Conservation (phyloP, 2,113 vertebrate species). For the Calyptommatus sinebrachiatus region DNA sequence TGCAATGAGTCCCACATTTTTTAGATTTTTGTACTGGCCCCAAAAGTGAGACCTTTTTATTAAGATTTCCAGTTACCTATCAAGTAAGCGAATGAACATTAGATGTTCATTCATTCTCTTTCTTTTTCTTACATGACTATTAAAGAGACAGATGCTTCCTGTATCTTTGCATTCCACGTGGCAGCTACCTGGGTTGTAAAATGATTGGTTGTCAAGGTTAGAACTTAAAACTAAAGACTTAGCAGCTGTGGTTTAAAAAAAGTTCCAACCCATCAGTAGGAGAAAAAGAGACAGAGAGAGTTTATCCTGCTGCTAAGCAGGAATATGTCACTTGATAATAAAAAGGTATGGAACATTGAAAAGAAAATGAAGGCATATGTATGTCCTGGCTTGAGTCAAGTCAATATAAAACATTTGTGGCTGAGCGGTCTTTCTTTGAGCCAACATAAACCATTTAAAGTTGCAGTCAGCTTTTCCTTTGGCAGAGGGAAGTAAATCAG, state of each 20-base stretch:
- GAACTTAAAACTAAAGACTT: constrained; percentile 35
- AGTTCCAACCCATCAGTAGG: constrained; percentile 28
- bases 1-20: neutral
- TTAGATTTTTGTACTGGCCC: neutral
- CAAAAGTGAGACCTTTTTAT: constrained; percentile 8
- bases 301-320: constrained; percentile 19
- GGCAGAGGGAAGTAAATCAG: constrained; percentile 43
- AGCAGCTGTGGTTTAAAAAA: constrained; percentile 36
- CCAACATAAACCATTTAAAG: constrained; percentile 58
- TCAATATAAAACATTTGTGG: constrained; percentile 41
- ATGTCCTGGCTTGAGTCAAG: constrained; percentile 44
- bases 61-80: neutral
- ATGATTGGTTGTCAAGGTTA: neutral
- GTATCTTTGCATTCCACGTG: constrained; percentile 18
- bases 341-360: constrained; percentile 44
- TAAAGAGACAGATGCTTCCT: constrained; percentile 6
- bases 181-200: constrained; percentile 27
- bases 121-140: neutral
- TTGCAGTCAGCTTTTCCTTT: constrained; percentile 42
- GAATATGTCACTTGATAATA: constrained; percentile 25
- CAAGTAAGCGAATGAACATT: neutral
- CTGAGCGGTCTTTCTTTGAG: constrained; percentile 46
- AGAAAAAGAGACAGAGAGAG: constrained; percentile 28
- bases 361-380: constrained; percentile 49
- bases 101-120: no score